Evolutionary conservation across 2,113 vertebrate species (phyloP).

Genomic region (Eurystomus gularis): DNA sequence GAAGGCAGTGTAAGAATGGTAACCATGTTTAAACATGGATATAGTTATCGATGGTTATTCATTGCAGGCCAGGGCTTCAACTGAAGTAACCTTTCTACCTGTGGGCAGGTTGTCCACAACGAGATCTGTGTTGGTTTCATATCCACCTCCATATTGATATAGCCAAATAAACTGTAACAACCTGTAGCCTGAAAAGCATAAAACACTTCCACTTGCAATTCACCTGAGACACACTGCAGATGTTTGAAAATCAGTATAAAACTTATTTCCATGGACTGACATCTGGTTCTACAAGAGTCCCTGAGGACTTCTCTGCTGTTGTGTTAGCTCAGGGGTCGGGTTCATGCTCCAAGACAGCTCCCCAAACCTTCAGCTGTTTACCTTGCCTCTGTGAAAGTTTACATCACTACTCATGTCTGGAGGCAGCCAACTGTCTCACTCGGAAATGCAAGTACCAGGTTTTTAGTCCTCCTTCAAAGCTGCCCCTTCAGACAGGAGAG

Average conservation of each 20-base stretch:
- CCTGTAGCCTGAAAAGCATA: not conserved
- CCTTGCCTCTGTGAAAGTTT: not conserved
- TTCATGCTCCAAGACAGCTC: not conserved
- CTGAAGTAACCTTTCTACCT: not conserved
- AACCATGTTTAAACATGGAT: not conserved
- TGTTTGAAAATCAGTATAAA: slow-evolving; percentile 8
- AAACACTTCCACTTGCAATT: not conserved
- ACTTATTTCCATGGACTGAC: not conserved
- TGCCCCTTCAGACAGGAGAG: not conserved
- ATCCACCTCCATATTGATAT: not conserved
- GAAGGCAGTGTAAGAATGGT: not conserved
- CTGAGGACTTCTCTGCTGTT: not conserved
- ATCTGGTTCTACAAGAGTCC: not conserved
- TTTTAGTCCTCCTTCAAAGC: not conserved
- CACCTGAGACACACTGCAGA: not conserved
- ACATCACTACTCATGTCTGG: not conserved
- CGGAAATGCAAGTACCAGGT: not conserved
- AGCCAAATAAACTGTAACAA: not conserved
- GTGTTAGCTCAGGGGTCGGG: not conserved
- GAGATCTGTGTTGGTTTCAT: not conserved
- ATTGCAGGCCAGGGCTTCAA: not conserved
- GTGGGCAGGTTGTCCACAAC: not conserved
- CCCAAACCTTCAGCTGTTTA: not conserved
- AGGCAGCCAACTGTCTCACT: not conserved
- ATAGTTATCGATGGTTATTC: not conserved